phyloP scores from a whole-genome alignment of 2,113 vertebrate genomes.

The Bubalus kerabau region DNA sequence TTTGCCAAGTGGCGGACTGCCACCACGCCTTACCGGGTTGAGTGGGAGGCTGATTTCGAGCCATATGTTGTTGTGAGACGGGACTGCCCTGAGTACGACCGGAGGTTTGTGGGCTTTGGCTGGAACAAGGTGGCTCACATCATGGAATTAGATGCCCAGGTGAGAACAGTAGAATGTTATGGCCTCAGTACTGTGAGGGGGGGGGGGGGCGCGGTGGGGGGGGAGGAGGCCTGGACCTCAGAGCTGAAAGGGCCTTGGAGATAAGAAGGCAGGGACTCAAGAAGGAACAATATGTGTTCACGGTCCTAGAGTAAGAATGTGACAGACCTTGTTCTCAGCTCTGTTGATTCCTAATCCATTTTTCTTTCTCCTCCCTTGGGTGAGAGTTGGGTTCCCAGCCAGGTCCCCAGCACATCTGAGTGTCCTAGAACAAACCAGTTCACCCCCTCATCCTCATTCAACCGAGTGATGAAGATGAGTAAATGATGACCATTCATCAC shows the following conservation, averaged over 20 bases:
- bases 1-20: conserved; percentile 99
- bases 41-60: conserved; percentile 99
- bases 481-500: neutral
- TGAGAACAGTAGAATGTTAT: conserved; percentile 56
- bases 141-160: conserved; percentile 99
- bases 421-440: neutral
- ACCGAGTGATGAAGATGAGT: neutral
- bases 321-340: neutral
- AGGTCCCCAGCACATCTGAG: neutral
- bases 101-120: conserved; percentile 97
- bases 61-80: conserved; percentile 96
- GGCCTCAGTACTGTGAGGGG: neutral
- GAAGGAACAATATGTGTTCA: neutral
- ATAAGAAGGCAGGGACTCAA: neutral
- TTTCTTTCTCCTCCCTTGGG: neutral
- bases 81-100: conserved; percentile 96
- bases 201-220: fast-evolving
- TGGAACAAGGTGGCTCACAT: conserved; percentile 99
- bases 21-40: conserved; percentile 94
- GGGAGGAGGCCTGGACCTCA: neutral
- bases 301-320: neutral
- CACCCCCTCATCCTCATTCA: neutral
- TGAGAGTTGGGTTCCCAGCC: neutral
- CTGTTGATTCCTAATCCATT: neutral
- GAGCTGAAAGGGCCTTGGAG: neutral